Base-by-base conservation (phyloP, 1,140 invertebrate species). In the Sinonovacula constricta region DNA sequence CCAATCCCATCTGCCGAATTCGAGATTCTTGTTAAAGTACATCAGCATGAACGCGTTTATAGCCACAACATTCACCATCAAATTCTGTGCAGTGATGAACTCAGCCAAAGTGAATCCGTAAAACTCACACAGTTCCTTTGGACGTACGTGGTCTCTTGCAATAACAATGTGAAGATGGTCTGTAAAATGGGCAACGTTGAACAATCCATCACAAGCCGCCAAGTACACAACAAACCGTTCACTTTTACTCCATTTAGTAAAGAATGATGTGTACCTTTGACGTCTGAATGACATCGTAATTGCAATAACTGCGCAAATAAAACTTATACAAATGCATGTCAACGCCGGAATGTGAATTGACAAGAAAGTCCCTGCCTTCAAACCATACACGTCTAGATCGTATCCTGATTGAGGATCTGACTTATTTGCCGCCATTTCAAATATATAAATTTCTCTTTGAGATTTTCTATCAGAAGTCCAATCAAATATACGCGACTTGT, bases 41-140 rank as follows among this genome's bases (percentile, higher is more conserved):
- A 56, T 69, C 18, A 56, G 26, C 49, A 69, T 34, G 33, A 69
- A 69, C 22, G 36, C 30, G 28, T 15, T 63, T 10, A 63, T 63
- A 15, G 60, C 60, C 7, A 63, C 36, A 2, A 34, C 51, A 36
- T 69, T 54, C 26, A 69, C 51, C 2, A 51, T 22, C n/a, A 49
- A n/a, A 12, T 12, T 49, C 45, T 49, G 45, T 49, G 45, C 45
- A 12, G 45, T n/a, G 10, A 49, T n/a, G n/a, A 49, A 49, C 10
- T 12, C 45, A 49, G n/a, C 45, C n/a, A 49, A n/a, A 49, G 10
- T 49, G n/a, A 49, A 49, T 12, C 45, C 45, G n/a, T 49, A 49
- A 49, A 49, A 49, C 10, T 10, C 10, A 49, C 45, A 49, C 10
- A 49, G 45, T 49, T 49, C 10, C 45, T 49, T 49, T n/a, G 45